phyloP scores from a whole-genome alignment of 1,140 invertebrate genomes.

The Diorhabda carinulata region DNA sequence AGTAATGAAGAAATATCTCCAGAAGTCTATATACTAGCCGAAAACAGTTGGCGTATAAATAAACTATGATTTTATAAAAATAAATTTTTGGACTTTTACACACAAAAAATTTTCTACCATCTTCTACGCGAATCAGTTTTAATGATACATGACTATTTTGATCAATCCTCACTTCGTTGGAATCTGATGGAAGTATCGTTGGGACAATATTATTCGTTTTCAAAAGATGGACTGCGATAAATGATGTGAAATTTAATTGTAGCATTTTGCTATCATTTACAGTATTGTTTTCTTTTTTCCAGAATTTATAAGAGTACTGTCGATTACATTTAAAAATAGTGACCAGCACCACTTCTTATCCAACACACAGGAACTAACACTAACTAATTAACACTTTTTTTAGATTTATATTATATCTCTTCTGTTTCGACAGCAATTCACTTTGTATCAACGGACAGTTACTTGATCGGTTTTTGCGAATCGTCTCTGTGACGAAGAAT shows the following conservation, averaged over 20 bases:
- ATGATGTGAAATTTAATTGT: not conserved
- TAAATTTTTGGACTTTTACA: too few species aligned
- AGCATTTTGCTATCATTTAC: too few species aligned
- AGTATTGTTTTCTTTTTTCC: not conserved
- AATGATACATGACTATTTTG: not conserved
- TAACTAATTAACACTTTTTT: not conserved
- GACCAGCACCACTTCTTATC: not conserved
- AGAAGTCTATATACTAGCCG: not conserved
- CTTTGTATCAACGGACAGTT: constrained; percentile 3
- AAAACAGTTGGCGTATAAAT: too few species aligned
- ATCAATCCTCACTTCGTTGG: not conserved
- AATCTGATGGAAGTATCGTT: not conserved
- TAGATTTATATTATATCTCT: not conserved
- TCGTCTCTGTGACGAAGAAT: constrained; percentile 21
- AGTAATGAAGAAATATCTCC: not conserved
- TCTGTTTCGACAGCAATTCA: not conserved
- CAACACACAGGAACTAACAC: not conserved
- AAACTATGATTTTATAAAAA: too few species aligned
- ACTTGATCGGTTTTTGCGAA: constrained; percentile 21
- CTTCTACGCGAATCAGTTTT: too few species aligned
- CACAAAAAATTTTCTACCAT: too few species aligned
- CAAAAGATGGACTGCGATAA: not conserved
- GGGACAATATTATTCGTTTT: not conserved
- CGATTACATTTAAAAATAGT: not conserved
- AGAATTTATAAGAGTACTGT: not conserved